These are phyloP conservation scores for rat (Rattus norvegicus) DNA, from an alignment of 2,113 vertebrate species.

Conservation along the genomic window GRCr8 NC_086024.1:108612501-108613000, in stretches of 20 bases:
- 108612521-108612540: neutral
- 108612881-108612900: conserved; percentile 64
- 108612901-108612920: conserved; percentile 71
- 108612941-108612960: conserved; percentile 79
- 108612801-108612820: conserved; percentile 72
- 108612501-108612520: neutral
- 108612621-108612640: neutral
- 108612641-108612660: neutral
- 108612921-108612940: conserved; percentile 71
- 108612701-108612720: neutral
- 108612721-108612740: neutral
- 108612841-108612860: conserved; percentile 64
- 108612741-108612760: conserved; percentile 22
- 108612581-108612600: neutral
- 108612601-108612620: neutral
- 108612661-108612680: neutral
- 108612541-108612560: conserved; percentile 42
- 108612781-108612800: conserved; percentile 50
- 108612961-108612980: conserved; percentile 76
- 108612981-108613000: conserved; percentile 74
- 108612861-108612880: conserved; percentile 56
- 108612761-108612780: conserved; percentile 52
- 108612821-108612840: conserved; percentile 73
- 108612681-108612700: neutral
- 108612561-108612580: neutral